Conservation (phyloP, 2,888 invertebrate species). For the Trichogramma dendrolimi region DNA sequence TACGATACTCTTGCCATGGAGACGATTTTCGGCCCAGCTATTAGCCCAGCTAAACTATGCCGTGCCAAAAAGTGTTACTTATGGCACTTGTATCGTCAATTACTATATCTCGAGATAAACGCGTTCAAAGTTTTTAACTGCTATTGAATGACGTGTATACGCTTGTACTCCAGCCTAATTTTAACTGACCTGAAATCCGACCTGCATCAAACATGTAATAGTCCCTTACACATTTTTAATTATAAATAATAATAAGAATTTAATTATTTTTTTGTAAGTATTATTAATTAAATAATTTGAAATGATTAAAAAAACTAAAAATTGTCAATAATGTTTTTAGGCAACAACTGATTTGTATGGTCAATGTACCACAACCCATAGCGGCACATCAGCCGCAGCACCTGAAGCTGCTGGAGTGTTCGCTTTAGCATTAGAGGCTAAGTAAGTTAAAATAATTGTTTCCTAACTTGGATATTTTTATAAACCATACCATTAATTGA, state of each 20-base stretch:
- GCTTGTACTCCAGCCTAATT: too few relatives aligned
- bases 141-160: too few relatives aligned
- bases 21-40: too few relatives aligned
- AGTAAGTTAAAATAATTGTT: constrained; percentile 63
- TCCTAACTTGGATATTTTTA: not conserved
- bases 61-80: too few relatives aligned
- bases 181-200: too few relatives aligned
- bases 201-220: too few relatives aligned
- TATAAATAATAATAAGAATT: not conserved
- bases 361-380: constrained; percentile 97
- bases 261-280: not conserved
- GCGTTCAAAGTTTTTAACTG: too few relatives aligned
- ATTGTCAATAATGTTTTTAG: constrained; percentile 47
- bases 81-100: too few relatives aligned
- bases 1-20: too few relatives aligned
- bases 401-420: constrained; percentile 99
- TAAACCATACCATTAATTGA: not conserved
- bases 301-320: not conserved
- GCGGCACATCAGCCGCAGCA: constrained; percentile 98
- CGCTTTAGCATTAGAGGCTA: constrained; percentile 94
- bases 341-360: constrained; percentile 98
- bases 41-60: too few relatives aligned
- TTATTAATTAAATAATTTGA: not conserved
- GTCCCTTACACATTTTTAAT: not conserved
- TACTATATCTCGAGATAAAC: too few relatives aligned